Percentiles rank a stretch among this genome's conserved stretches.
These are phyloP conservation scores for Plusia festucae DNA, from an alignment of 2,888 invertebrate species.

Conservation along the genomic window DNA sequence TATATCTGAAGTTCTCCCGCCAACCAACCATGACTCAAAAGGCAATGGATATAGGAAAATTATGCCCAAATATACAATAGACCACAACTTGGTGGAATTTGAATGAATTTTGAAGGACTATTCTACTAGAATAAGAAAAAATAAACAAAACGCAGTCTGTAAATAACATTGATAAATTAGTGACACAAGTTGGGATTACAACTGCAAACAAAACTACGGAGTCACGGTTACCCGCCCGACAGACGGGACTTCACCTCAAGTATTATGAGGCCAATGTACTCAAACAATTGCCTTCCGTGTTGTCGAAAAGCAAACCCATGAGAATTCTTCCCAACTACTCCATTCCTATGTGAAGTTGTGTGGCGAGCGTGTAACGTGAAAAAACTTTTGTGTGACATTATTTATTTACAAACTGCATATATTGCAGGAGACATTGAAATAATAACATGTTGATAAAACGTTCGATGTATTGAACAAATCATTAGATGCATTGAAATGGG, in stretches of 20 bases:
- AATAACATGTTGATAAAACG: constrained; percentile 23
- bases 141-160: constrained; percentile 48
- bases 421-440: constrained; percentile 54
- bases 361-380: constrained; percentile 31
- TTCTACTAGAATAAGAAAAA: constrained; percentile 35
- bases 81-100: constrained; percentile 49
- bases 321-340: constrained; percentile 1
- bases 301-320: not conserved
- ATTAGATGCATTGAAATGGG: constrained; percentile 55
- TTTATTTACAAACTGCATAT: constrained; percentile 56
- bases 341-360: not conserved
- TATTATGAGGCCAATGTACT: not conserved
- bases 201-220: constrained; percentile 12
- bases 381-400: constrained; percentile 25
- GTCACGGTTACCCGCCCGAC: not conserved
- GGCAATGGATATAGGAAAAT: constrained; percentile 56
- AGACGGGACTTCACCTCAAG: not conserved
- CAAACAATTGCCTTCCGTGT: not conserved
- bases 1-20: constrained; percentile 39
- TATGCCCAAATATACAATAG: constrained; percentile 60
- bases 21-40: constrained; percentile 34
- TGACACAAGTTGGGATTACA: constrained; percentile 22
- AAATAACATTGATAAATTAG: constrained; percentile 44
- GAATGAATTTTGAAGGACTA: constrained; percentile 40
- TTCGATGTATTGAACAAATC: constrained; percentile 7